Percentiles rank a stretch among this genome's conserved stretches.
Conservation (phyloP, 1,140 invertebrate species). For the Pectinophora gossypiella region DNA sequence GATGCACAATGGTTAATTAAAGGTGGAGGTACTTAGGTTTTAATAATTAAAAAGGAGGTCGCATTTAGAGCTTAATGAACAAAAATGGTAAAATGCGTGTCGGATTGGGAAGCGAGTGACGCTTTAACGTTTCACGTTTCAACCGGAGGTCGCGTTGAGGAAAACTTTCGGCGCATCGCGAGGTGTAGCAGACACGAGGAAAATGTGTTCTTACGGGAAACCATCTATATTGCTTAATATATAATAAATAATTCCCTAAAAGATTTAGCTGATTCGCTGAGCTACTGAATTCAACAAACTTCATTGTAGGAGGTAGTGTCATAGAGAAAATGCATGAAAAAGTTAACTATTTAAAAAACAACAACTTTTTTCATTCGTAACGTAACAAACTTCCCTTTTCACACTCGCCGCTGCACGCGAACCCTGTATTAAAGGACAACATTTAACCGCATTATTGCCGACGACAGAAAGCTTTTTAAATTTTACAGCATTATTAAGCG, state of each 20-base stretch:
- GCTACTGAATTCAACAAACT: too few relatives aligned
- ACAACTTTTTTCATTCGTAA: neutral
- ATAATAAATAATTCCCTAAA: too few relatives aligned
- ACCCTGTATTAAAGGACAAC: neutral
- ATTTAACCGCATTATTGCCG: constrained; percentile 12
- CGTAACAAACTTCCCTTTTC: neutral
- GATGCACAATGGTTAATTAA: constrained; percentile 53
- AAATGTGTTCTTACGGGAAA: too few relatives aligned
- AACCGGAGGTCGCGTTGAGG: too few relatives aligned
- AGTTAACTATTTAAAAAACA: neutral
- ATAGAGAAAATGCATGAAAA: too few relatives aligned
- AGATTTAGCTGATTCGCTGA: too few relatives aligned
- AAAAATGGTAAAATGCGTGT: neutral
- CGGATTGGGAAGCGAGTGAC: too few relatives aligned
- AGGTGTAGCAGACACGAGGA: too few relatives aligned
- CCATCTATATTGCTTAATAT: too few relatives aligned
- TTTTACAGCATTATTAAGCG: constrained; percentile 11
- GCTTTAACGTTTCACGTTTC: too few relatives aligned
- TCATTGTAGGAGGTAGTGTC: too few relatives aligned
- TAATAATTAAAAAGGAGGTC: constrained; percentile 12
- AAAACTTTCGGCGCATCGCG: too few relatives aligned
- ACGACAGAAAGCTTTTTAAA: constrained; percentile 14
- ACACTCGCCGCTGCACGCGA: neutral
- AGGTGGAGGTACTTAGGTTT: constrained; percentile 19
- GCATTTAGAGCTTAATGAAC: constrained; percentile 19